Evolutionary conservation across 2,113 vertebrate genomes (phyloP), one percentile per base, ranked within the genome.

Genomic region (Platysternon megacephalum): DNA sequence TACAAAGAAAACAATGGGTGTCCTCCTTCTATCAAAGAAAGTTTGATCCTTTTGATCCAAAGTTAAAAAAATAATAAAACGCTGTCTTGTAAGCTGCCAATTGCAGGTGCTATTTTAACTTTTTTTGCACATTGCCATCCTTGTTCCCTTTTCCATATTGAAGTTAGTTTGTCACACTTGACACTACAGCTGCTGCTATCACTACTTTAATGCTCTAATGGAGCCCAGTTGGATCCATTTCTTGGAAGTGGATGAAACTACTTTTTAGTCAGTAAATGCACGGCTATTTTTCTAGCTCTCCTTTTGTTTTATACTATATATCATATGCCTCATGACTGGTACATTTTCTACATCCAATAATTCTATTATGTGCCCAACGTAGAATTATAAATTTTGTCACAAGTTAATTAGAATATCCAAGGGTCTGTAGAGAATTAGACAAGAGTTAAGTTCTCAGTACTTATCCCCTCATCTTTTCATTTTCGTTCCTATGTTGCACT

Each of bases 51-150:
- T 94, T 93, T 39, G 9, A 88, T 10, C 4, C n/a, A 42, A 94
- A 86, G 58, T 58, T 21, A 21, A 52, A 52, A 52, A 52, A 17
- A 52, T 19, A 21, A 51, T 10, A 88, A 91, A 32, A 79, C 82
- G 17, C 21, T 28, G 52, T 68, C 35, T 28, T 46, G 44, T 9
- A 79, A 88, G 52, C 21, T 17, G 8, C 16, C 0, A 0, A 28
- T 2, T 55, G 49, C 90, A 91, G 44, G 61, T 17, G 51, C 0
- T 80, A 16, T 80, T 91, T 46, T 9, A 22, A 51, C 3, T 0
- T 72, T 94, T 90, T 91, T 56, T 12, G 28, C 26, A 6, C 26
- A 58, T 58, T 12, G 29, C 29, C 13, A 16, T 32, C 13, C 13
- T 32, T 32, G 29, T 21, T 39, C n/a, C 68, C 19, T 22, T 11